Evolutionary conservation across 2,888 invertebrate genomes (phyloP).

Genomic region (Autographa gamma): DNA sequence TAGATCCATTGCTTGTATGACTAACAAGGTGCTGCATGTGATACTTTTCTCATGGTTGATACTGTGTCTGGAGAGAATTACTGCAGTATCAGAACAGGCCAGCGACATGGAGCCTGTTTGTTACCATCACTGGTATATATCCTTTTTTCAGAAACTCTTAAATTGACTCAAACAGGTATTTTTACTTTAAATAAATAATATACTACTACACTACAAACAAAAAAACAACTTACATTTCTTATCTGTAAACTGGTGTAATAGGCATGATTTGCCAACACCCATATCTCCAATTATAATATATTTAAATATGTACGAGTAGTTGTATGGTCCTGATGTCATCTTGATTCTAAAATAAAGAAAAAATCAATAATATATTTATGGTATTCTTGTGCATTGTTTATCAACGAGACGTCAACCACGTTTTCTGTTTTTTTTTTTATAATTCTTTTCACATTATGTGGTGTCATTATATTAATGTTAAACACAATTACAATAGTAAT

Average conservation of each 20-base stretch:
- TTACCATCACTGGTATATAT: too few species aligned
- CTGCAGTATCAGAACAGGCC: too few species aligned
- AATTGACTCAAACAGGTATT: too few species aligned
- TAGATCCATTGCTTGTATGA: too few species aligned
- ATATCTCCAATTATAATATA: conserved; percentile 99
- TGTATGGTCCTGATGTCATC: conserved; percentile 99
- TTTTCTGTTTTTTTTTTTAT: not conserved
- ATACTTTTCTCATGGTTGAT: too few species aligned
- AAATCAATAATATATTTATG: conserved; percentile 3
- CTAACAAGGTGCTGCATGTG: too few species aligned
- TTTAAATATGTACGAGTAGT: conserved; percentile 99
- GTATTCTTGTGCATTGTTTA: not conserved
- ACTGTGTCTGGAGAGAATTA: too few species aligned
- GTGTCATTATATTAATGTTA: not conserved
- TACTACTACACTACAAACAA: not conserved
- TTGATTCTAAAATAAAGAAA: conserved; percentile 72
- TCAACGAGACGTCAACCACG: not conserved
- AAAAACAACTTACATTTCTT: conserved; percentile 97
- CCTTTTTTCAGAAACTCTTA: too few species aligned
- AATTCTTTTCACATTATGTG: not conserved
- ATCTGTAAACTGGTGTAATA: conserved; percentile 99
- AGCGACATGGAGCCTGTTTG: too few species aligned
- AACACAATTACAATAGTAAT: not conserved
- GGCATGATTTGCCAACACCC: conserved; percentile 99
- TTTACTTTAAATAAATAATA: not conserved